Conservation (phyloP, 2,797 vertebrate species). For the Hypotaenidia okinawae region DNA sequence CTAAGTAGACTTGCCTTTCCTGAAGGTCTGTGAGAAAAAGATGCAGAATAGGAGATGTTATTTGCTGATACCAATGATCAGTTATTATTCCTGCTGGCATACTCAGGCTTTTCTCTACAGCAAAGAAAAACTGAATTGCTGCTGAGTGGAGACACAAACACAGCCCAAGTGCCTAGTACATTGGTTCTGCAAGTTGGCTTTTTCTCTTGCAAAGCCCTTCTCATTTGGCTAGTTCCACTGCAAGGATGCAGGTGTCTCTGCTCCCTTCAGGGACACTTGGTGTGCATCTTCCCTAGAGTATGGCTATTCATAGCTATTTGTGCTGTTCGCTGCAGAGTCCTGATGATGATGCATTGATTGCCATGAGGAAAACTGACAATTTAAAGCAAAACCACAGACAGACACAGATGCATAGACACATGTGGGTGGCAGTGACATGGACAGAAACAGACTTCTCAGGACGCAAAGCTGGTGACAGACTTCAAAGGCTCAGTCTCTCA, state of each 20-base stretch:
- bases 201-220: background rate
- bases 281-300: background rate
- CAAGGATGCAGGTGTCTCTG: background rate
- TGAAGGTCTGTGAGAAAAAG: background rate
- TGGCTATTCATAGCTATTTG: slow-evolving; percentile 29
- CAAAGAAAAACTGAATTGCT: background rate
- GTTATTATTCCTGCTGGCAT: background rate
- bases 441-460: slow-evolving; percentile 42
- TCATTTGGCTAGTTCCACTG: background rate
- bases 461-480: slow-evolving; percentile 46
- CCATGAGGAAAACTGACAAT: slow-evolving; percentile 48
- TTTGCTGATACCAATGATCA: background rate
- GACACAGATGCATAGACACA: background rate
- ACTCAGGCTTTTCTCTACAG: background rate
- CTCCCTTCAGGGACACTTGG: background rate
- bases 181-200: background rate
- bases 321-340: background rate
- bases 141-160: background rate
- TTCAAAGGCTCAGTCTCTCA: slow-evolving; percentile 44
- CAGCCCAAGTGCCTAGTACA: background rate
- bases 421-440: slow-evolving; percentile 46
- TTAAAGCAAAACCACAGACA: slow-evolving; percentile 61
- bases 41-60: background rate
- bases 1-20: background rate
- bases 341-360: background rate